Conservation (phyloP, 2,888 invertebrate genomes). For the Amorpha juglandis region DNA sequence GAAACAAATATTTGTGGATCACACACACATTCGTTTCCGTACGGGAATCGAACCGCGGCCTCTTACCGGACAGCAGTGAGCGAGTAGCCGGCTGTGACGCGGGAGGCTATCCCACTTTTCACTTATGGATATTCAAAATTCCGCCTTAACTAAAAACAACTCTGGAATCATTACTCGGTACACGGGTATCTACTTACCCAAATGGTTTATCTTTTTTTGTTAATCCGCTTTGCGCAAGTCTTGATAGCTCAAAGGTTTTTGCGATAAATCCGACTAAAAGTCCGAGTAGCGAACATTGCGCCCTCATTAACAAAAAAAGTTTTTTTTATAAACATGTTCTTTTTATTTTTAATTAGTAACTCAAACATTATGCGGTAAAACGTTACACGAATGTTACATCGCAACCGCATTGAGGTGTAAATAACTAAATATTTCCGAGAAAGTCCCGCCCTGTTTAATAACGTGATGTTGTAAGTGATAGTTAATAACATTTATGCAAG, state of each 20-base stretch:
- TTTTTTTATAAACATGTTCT: not conserved
- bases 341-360: slow-evolving; percentile 18
- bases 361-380: slow-evolving; percentile 15
- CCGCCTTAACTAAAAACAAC: no score
- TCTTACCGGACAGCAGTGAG: no score
- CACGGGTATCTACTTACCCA: not conserved
- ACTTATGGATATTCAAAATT: no score
- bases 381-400: not conserved
- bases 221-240: not conserved
- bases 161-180: not conserved
- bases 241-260: slow-evolving; percentile 17
- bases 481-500: not conserved
- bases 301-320: slow-evolving; percentile 11
- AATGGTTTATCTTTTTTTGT: not conserved
- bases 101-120: no score
- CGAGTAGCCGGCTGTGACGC: no score
- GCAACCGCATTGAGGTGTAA: slow-evolving; percentile 1
- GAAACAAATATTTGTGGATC: no score
- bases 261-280: not conserved
- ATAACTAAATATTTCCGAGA: not conserved
- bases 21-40: no score
- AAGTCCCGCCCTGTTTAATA: not conserved
- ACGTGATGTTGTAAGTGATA: not conserved
- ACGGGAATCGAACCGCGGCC: no score
- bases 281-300: not conserved